Conservation (phyloP, 2,113 vertebrate genomes). For the Myotis davidii region DNA sequence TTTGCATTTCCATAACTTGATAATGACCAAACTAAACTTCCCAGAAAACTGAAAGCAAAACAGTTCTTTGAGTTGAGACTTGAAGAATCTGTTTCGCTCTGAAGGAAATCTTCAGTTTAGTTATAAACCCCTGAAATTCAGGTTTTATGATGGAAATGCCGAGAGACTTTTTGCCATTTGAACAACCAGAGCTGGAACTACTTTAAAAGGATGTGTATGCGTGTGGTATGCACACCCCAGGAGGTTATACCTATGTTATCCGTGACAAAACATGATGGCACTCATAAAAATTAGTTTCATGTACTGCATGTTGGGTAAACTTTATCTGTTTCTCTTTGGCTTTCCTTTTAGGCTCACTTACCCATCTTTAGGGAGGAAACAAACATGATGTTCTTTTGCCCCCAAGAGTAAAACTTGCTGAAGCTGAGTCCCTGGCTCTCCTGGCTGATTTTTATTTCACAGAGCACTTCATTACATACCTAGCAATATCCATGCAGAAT, state of each 20-base stretch:
- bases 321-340: background rate
- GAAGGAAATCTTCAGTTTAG: conserved; percentile 75
- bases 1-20: conserved; percentile 68
- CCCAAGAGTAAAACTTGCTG: background rate
- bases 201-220: conserved; percentile 16
- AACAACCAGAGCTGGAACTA: background rate
- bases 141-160: conserved; percentile 72
- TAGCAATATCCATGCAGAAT: background rate
- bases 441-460: background rate
- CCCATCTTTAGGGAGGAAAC: background rate
- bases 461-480: background rate
- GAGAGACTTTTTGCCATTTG: conserved; percentile 40
- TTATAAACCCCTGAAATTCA: conserved; percentile 74
- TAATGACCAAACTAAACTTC: conserved; percentile 69
- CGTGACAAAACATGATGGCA: background rate
- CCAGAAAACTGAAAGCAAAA: conserved; percentile 65
- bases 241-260: background rate
- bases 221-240: background rate
- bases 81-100: conserved; percentile 33
- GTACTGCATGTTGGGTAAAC: background rate
- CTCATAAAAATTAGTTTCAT: conserved; percentile 34
- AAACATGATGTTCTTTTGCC: background rate
- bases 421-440: background rate
- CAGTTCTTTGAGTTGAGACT: conserved; percentile 56
- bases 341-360: conserved; percentile 8